These are phyloP conservation scores for Pteropus rufus DNA, from an alignment of 2,797 vertebrate genomes.

Conservation along the genomic window DNA sequence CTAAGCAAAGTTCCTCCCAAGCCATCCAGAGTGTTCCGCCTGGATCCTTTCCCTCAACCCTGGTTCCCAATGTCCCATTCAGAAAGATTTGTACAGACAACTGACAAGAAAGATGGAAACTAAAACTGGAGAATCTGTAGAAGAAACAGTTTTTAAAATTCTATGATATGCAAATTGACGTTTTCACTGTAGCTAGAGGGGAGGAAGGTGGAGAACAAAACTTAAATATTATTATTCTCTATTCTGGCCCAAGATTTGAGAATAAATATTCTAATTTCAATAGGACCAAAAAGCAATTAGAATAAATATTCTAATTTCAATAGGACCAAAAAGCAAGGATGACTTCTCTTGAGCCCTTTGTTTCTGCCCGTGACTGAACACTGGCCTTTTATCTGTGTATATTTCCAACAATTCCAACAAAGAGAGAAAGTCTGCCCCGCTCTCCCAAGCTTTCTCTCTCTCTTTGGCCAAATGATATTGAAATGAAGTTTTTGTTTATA, in stretches of 20 bases:
- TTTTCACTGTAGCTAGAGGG: background rate
- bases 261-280: background rate
- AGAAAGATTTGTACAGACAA: background rate
- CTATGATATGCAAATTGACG: background rate
- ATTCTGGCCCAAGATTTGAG: background rate
- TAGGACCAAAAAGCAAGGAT: background rate
- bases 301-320: background rate
- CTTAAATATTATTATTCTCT: background rate
- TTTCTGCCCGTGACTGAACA: background rate
- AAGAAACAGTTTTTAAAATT: background rate
- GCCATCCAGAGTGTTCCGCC: background rate
- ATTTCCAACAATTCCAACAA: background rate
- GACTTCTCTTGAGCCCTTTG: background rate
- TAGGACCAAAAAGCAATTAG: background rate
- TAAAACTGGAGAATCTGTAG: background rate
- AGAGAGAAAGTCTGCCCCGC: background rate
- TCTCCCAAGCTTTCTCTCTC: background rate
- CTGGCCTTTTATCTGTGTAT: background rate
- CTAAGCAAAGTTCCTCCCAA: background rate
- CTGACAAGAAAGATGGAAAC: background rate
- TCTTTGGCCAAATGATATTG: slow-evolving; percentile 8
- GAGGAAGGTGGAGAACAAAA: background rate
- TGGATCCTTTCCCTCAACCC: background rate
- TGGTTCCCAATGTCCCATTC: background rate
- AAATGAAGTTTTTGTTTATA: background rate